Percentiles rank a stretch among this genome's conserved stretches.
Evolutionary conservation across 2,797 vertebrate species (phyloP).

Genomic region (Tachyglossus aculeatus): DNA sequence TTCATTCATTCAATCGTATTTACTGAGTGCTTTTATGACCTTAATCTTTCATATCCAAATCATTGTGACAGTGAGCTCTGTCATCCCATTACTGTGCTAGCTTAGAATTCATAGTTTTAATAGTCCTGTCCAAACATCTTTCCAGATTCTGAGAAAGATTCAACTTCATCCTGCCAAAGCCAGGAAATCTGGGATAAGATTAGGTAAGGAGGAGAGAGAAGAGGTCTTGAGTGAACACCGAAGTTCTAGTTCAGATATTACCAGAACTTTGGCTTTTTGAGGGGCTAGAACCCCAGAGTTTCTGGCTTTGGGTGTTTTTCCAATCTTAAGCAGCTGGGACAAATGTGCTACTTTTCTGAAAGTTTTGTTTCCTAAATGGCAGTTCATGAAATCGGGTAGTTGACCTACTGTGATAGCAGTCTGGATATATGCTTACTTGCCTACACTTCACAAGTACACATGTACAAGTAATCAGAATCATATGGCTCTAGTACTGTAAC

Average conservation of each 20-base stretch:
- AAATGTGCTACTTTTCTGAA: background rate
- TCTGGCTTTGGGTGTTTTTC: too few species aligned
- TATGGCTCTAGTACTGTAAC: constrained; percentile 26
- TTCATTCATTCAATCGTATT: too few species aligned
- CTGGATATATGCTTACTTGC: constrained; percentile 24
- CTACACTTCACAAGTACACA: constrained; percentile 35
- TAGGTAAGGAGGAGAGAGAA: background rate
- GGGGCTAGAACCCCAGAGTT: background rate
- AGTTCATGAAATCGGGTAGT: background rate
- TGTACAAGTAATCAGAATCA: constrained; percentile 48
- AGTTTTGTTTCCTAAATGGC: background rate
- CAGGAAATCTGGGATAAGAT: background rate
- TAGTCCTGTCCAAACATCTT: too few species aligned
- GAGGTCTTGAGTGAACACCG: background rate
- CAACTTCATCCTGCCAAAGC: background rate
- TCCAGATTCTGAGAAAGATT: too few species aligned
- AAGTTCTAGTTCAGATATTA: background rate
- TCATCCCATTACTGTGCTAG: too few species aligned
- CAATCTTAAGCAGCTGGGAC: background rate
- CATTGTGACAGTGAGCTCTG: too few species aligned
- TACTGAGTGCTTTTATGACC: too few species aligned
- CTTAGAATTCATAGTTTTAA: too few species aligned
- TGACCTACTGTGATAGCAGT: background rate
- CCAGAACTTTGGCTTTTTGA: background rate
- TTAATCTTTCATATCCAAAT: too few species aligned